A percentile compares a stretch with the other conserved stretches of the same genome.
Evolutionary conservation across 2,797 vertebrate genomes (phyloP).

Genomic region (Schizopygopsis pylzovi): DNA sequence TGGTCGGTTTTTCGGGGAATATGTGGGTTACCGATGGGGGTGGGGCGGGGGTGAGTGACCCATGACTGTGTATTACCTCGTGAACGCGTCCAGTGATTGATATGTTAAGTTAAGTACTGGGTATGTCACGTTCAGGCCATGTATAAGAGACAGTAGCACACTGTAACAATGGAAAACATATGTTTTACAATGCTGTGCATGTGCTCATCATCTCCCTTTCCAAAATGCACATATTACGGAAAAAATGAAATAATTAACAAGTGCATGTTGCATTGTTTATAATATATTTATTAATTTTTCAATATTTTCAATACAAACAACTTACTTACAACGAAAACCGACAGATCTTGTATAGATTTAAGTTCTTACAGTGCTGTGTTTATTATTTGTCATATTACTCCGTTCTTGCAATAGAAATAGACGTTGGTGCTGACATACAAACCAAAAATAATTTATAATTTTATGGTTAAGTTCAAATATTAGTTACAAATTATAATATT

Average conservation of each 20-base stretch:
- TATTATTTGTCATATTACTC: not conserved
- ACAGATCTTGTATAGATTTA: not conserved
- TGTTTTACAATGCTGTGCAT: not conserved
- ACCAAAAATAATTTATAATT: not conserved
- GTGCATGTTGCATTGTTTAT: not conserved
- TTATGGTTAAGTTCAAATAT: not conserved
- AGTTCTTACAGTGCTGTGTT: not conserved
- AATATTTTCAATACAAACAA: not conserved
- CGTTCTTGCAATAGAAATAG: not conserved
- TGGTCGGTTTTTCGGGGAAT: constrained; percentile 35
- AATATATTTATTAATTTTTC: not conserved
- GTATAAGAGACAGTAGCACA: not conserved
- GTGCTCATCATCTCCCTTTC: not conserved
- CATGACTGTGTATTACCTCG: constrained; percentile 27
- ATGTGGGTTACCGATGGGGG: constrained; percentile 34
- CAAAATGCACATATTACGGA: not conserved
- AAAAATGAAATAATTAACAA: not conserved
- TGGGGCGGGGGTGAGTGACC: constrained; percentile 44
- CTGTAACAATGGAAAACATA: not conserved
- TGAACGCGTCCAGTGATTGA: constrained; percentile 30
- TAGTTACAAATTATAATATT: not conserved
- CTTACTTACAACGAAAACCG: not conserved
- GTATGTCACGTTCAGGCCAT: not conserved
- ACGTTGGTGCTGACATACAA: too few relatives aligned
- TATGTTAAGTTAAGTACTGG: constrained; percentile 4